phyloP scores from a whole-genome alignment of 1,140 invertebrate species.

The Chelonus insularis region DNA sequence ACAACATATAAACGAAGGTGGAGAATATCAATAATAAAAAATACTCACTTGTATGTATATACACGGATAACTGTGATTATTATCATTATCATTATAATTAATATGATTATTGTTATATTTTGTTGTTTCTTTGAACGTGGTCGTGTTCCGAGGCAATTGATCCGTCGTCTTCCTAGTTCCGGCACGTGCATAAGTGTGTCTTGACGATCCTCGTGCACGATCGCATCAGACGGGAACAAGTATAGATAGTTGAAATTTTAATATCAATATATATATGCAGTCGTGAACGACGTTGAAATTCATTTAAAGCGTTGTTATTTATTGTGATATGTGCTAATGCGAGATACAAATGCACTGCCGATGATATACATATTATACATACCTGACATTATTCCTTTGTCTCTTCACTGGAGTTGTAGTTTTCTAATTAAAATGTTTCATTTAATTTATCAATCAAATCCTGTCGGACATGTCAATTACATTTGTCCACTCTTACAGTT shows the following conservation, averaged over 20 bases:
- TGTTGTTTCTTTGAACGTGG: constrained; percentile 25
- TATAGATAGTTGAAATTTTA: constrained; percentile 11
- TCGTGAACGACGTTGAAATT: background rate
- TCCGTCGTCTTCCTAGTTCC: constrained; percentile 9
- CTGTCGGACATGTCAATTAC: no score
- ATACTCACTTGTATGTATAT: constrained; percentile 26
- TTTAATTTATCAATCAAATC: no score
- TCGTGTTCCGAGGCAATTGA: constrained; percentile 25
- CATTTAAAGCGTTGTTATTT: constrained; percentile 37
- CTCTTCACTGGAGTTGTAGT: background rate
- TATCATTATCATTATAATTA: constrained; percentile 3
- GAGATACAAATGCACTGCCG: constrained; percentile 41
- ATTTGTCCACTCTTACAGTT: no score
- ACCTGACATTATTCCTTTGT: background rate
- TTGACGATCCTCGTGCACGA: constrained; percentile 2
- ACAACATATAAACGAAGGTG: background rate
- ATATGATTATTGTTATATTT: no score
- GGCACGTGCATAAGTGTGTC: background rate
- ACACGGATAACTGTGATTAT: constrained; percentile 34
- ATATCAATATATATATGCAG: background rate
- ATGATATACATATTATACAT: constrained; percentile 3
- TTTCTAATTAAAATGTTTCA: constrained; percentile 1
- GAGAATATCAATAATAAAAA: background rate
- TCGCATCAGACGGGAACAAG: constrained; percentile 13
- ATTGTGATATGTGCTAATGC: constrained; percentile 49